These are phyloP conservation scores for Orthosia incerta DNA, from an alignment of 2,888 invertebrate species.

Conservation along the genomic window DNA sequence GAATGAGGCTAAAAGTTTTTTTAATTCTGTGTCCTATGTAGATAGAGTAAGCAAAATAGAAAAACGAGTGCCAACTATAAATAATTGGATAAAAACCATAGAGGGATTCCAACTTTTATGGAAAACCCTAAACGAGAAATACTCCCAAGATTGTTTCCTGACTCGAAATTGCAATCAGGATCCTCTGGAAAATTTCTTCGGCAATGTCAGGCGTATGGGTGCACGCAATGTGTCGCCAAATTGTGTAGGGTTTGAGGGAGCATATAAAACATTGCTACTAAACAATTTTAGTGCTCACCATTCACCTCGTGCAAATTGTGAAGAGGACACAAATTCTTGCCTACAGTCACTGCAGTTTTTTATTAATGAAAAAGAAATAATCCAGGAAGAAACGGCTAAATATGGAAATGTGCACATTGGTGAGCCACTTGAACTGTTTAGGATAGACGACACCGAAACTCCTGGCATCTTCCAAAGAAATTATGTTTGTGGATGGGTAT, in stretches of 20 bases:
- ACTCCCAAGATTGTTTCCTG: conserved; percentile 14
- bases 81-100: conserved; percentile 6
- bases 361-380: neutral
- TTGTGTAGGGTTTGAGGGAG: neutral
- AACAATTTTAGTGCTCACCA: conserved; percentile 4
- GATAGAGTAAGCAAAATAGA: no score
- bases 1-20: conserved; percentile 5
- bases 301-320: conserved; percentile 11
- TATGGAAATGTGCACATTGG: conserved; percentile 6
- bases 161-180: conserved; percentile 5
- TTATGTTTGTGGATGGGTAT: no score
- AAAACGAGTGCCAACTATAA: neutral
- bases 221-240: neutral
- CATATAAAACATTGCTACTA: neutral
- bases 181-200: conserved; percentile 13
- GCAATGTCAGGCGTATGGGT: conserved; percentile 8
- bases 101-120: neutral
- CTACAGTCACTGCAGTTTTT: conserved; percentile 4
- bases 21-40: no score
- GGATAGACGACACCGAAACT: no score
- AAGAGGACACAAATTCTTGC: neutral
- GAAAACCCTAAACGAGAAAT: conserved; percentile 9
- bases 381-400: neutral
- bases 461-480: no score
- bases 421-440: neutral